Evolutionary conservation across 2,113 vertebrate species (phyloP).

Genomic region (Telmatochromis sp.): DNA sequence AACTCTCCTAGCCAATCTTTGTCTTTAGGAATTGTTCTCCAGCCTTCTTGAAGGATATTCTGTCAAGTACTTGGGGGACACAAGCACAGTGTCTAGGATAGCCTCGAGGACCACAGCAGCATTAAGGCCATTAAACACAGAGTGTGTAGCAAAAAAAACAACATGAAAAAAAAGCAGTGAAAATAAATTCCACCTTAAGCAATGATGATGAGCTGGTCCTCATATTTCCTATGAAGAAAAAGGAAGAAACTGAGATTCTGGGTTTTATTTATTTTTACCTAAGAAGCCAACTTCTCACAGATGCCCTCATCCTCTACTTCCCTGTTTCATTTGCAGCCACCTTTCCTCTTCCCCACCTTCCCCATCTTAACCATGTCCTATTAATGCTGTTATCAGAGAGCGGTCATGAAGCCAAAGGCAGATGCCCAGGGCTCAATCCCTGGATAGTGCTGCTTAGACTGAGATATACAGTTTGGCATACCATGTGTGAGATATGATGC

Average conservation of each 20-base stretch:
- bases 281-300: not conserved
- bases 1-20: not conserved
- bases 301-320: not conserved
- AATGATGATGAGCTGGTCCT: not conserved
- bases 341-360: not conserved
- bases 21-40: not conserved
- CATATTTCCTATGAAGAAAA: not conserved
- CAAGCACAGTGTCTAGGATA: not conserved
- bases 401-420: not conserved
- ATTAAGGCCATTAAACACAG: not conserved
- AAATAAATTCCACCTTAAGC: not conserved
- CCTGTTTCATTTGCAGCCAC: not conserved
- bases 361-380: not conserved
- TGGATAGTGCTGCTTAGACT: not conserved
- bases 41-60: not conserved
- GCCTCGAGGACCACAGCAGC: not conserved
- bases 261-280: not conserved
- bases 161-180: not conserved
- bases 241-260: not conserved
- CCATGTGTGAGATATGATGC: slow-evolving; percentile 1
- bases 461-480: slow-evolving; percentile 21
- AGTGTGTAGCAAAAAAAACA: not conserved
- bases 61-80: not conserved
- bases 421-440: not conserved
- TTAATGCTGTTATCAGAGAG: slow-evolving; percentile 6